A percentile compares a stretch with the other conserved stretches of the same genome.
Evolutionary conservation across 2,888 invertebrate genomes (phyloP).

Genomic region (Clanis bilineata): DNA sequence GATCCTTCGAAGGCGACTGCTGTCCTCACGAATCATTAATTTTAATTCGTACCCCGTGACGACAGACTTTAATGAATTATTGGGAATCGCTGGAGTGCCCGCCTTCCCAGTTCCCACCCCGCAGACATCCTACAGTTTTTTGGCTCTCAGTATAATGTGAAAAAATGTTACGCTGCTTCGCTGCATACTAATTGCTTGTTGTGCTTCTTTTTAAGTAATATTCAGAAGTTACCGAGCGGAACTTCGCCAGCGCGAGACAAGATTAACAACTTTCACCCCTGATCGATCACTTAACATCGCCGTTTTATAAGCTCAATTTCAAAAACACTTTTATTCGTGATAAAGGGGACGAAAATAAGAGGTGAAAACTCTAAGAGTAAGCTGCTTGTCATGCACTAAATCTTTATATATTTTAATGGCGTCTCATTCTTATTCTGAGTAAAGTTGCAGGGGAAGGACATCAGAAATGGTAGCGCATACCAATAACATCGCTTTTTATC

Average conservation of each 20-base stretch:
- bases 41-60: conserved; percentile 80
- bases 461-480: conserved; percentile 55
- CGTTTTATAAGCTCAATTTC: conserved; percentile 61
- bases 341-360: conserved; percentile 10
- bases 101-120: conserved; percentile 54
- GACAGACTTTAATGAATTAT: conserved; percentile 79
- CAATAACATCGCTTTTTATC: conserved; percentile 40
- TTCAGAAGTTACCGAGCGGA: conserved; percentile 62
- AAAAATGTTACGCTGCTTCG: conserved; percentile 75
- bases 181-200: conserved; percentile 81
- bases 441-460: conserved; percentile 57
- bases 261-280: conserved; percentile 76
- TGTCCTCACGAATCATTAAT: conserved; percentile 79
- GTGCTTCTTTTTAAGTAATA: conserved; percentile 65
- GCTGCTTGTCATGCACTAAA: conserved; percentile 66
- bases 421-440: conserved; percentile 71
- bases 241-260: conserved; percentile 63
- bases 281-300: conserved; percentile 72
- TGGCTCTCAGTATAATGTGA: conserved; percentile 78
- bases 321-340: conserved; percentile 50
- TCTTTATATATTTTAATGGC: conserved; percentile 67
- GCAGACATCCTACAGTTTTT: conserved; percentile 68
- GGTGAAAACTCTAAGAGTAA: conserved; percentile 34
- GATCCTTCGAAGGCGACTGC: conserved; percentile 64
- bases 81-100: conserved; percentile 73